Evolutionary conservation across 1,140 invertebrate species (phyloP).

Genomic region (Nomia melanderi): DNA sequence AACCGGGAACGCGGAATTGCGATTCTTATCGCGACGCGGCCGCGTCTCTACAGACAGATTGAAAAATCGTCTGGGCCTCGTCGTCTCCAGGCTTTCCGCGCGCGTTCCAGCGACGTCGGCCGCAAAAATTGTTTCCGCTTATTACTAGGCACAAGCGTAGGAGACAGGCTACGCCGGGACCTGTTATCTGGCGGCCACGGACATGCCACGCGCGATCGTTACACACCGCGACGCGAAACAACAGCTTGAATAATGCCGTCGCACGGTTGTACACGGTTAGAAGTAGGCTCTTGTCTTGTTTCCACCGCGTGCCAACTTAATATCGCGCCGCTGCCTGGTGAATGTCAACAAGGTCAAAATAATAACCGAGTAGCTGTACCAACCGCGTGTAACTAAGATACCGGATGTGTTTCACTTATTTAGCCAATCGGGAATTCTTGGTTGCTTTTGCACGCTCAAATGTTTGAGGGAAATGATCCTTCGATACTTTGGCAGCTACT

Average conservation of each 20-base stretch:
- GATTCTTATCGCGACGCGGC: slow-evolving; percentile 57
- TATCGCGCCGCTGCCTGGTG: neutral
- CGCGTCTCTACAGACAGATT: slow-evolving; percentile 54
- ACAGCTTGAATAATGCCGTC: no score
- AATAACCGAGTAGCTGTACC: neutral
- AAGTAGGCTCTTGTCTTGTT: neutral
- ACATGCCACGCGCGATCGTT: neutral
- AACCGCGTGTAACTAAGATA: neutral
- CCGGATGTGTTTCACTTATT: neutral
- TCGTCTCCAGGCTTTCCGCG: slow-evolving; percentile 26
- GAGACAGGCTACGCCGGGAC: neutral
- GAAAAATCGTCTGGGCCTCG: slow-evolving; percentile 48
- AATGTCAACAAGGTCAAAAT: neutral
- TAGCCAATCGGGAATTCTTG: neutral
- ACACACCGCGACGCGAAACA: neutral
- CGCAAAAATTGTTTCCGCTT: slow-evolving; percentile 43
- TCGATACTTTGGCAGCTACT: no score
- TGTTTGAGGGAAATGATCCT: no score
- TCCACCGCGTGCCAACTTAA: neutral
- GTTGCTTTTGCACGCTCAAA: neutral
- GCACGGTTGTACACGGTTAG: neutral
- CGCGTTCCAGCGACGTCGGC: slow-evolving; percentile 23
- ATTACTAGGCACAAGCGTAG: slow-evolving; percentile 26
- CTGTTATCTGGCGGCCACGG: neutral
- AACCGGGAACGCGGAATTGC: slow-evolving; percentile 55